Evolutionary conservation across 1,140 invertebrate genomes (phyloP), one percentile per base, ranked within the genome.

Genomic region (Eueides isabella): DNA sequence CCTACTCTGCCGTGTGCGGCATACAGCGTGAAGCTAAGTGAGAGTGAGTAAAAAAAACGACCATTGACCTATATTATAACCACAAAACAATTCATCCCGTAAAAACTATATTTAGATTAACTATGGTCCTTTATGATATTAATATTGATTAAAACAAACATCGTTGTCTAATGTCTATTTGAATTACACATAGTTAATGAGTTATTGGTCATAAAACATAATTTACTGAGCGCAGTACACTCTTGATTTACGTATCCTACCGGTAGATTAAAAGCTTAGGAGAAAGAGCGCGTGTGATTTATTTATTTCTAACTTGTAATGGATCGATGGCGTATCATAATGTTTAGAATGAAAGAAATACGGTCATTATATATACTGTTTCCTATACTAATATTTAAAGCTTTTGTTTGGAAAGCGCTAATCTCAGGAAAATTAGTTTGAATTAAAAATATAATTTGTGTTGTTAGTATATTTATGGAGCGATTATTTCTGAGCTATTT

Each of bases 161-260:
- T 55, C 19, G 23, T 23, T 7, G 48, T 11, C 19, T 55, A 12
- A 55, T 26, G 26, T 55, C 48, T 65, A 67, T 63, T 72, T 33
- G 29, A 65, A 61, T 23, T 38, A 44, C 19, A 48, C 62, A 35
- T 33, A 48, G 41, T 66, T 72, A 66, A 72, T 72, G 71, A 72
- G 44, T 65, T 67, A 65, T 38, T 61, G 64, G 61, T 72, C 64
- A 64, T 72, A 66, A 72, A 72, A 72, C 61, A 66, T 66, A 66
- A 72, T 72, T 72, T 72, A 72, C 41, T 55, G n/a, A 41, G 48
- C 41, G 44, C 31, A 6, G n/a, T 55, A 61, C 44, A 67, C 30
- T 30, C 29, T 61, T 65, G 64, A 67, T 72, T 72, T 72, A 72
- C 63, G 55, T 26, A 7, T 44, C 38, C 29, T 41, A 55, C 33